Conservation (phyloP, 2,888 invertebrate species). For the Dryomyza anilis region DNA sequence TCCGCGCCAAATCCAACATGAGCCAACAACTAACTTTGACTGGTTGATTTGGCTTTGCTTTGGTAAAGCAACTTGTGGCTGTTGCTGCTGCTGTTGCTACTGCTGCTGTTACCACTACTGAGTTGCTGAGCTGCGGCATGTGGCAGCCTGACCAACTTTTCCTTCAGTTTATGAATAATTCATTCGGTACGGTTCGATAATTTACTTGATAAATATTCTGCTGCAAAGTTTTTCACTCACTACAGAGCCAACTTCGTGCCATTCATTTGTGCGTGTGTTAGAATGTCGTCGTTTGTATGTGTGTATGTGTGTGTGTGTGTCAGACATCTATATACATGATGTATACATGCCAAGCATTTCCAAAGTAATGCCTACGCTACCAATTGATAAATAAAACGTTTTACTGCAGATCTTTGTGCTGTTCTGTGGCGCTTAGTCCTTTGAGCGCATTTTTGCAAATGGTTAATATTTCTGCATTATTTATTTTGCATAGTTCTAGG, state of each 20-base stretch:
- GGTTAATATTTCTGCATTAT: too few relatives aligned
- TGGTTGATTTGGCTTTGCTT: background rate
- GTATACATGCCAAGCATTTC: background rate
- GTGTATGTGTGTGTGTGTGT: background rate
- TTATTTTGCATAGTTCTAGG: too few relatives aligned
- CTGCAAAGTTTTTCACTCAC: constrained; percentile 11
- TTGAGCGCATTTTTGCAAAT: too few relatives aligned
- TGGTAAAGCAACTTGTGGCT: background rate
- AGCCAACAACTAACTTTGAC: background rate
- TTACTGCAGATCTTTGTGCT: too few relatives aligned
- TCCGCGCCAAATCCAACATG: background rate
- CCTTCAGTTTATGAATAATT: constrained; percentile 54
- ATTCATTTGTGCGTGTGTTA: background rate
- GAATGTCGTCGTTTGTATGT: background rate
- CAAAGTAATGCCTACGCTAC: too few relatives aligned
- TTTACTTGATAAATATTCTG: constrained; percentile 50
- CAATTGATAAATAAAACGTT: too few relatives aligned
- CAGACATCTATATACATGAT: too few relatives aligned
- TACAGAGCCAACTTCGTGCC: background rate
- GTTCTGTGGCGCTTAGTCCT: too few relatives aligned
- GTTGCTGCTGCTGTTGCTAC: background rate
- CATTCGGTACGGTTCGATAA: constrained; percentile 52
- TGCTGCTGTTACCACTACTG: background rate
- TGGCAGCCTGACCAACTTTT: constrained; percentile 36
- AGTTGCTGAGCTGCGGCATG: background rate